A percentile compares a stretch with the other conserved stretches of the same genome.
phyloP scores from a whole-genome alignment of 2,113 vertebrate species.

The Actinemys pallida region DNA sequence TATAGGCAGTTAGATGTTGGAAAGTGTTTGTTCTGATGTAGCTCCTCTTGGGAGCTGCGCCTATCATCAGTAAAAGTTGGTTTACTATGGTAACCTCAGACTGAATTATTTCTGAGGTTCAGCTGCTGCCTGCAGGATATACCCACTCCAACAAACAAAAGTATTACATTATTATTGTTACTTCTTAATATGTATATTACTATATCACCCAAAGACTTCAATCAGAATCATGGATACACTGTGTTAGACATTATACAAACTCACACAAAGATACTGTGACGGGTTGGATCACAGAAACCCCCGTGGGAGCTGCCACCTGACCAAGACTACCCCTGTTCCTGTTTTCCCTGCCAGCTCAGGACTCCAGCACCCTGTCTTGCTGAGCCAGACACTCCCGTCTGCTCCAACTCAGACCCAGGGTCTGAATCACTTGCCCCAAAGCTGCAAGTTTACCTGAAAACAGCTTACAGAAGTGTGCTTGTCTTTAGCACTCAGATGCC shows the following conservation, averaged over 20 bases:
- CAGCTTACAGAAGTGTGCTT: too few relatives aligned
- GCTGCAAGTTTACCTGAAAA: too few relatives aligned
- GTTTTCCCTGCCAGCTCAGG: too few relatives aligned
- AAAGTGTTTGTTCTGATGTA: not conserved
- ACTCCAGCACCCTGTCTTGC: too few relatives aligned
- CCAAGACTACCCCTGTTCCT: too few relatives aligned
- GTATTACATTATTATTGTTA: not conserved
- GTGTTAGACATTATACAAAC: not conserved
- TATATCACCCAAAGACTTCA: not conserved
- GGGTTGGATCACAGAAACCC: too few relatives aligned
- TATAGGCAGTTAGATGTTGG: not conserved
- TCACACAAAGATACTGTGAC: not conserved
- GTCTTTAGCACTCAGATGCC: too few relatives aligned
- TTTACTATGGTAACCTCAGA: not conserved
- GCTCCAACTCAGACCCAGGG: too few relatives aligned
- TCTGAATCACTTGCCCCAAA: too few relatives aligned
- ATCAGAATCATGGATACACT: conserved; percentile 32
- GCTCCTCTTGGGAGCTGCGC: not conserved
- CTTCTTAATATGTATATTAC: not conserved
- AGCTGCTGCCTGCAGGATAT: not conserved
- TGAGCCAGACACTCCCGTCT: too few relatives aligned
- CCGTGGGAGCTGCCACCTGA: too few relatives aligned
- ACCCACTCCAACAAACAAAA: not conserved
- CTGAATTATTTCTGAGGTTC: not conserved
- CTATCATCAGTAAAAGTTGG: not conserved